Base-by-base conservation (phyloP, 2,888 invertebrate genomes). In the Heterodera filipjevi region DNA sequence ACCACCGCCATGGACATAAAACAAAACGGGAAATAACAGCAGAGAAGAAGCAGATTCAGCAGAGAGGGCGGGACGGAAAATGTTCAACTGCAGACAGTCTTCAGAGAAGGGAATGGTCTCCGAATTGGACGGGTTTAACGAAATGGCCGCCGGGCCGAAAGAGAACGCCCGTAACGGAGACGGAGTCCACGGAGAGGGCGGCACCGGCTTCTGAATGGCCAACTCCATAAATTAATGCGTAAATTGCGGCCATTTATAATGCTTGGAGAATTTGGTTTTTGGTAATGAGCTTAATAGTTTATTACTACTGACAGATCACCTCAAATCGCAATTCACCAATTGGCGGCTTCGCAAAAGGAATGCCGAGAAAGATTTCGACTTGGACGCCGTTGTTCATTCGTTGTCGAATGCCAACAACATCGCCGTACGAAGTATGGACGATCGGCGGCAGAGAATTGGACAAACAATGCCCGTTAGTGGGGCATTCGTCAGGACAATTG, bases 1-100 rank as follows among this genome's bases (percentile, higher is more conserved):
- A 89, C 95, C 95, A 0, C 96, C 96, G 0, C 95, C 96, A 89
- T 96, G 96, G 84, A 96, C 94, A 90, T 96, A 95, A 75, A 96
- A 92, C 94, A 96, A 94, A 0, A 96, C 95, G 0, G 96, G 94
- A n/a, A n/a, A n/a, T n/a, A n/a, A n/a, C 16, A 68, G 33, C 19
- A 68, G 22, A 22, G 3, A 19, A 10, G 68, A 10, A 1, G 90
- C 93, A 10, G 68, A 10, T 1, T 90, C 93, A 95, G 16, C 80
- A 81, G 35, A 77, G 39, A n/a, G n/a, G 79, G 53, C 82, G 12
- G 95, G 96, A 0, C 94, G 93, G 89, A 93, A 96, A 77, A 97
- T 92, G 89, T 97, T 97, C 78, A 97, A 91, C 89, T 96, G 96
- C 0, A 97, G 92, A 86, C 96, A 97, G 89, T 97, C 96, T 90